A percentile compares a stretch with the other conserved stretches of the same genome.
These are phyloP conservation scores for Upupa epops DNA, from an alignment of 2,113 vertebrate genomes.

Conservation along the genomic window DNA sequence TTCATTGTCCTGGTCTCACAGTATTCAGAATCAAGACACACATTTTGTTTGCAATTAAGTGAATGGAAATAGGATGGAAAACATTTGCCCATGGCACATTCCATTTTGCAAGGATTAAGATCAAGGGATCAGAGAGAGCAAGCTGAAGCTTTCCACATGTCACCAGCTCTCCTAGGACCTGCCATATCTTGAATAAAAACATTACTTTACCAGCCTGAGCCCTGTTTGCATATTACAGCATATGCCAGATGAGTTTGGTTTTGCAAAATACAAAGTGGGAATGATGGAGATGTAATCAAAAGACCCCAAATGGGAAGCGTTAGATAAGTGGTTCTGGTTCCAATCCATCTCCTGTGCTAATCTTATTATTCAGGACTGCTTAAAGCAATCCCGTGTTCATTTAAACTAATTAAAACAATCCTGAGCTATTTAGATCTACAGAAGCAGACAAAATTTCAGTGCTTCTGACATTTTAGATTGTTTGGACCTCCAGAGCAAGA, in stretches of 20 bases:
- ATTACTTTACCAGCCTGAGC: background rate
- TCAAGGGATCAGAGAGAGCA: background rate
- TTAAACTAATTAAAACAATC: constrained; percentile 63
- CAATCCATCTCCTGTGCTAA: constrained; percentile 32
- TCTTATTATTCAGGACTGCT: constrained; percentile 53
- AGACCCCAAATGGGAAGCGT: background rate
- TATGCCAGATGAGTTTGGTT: background rate
- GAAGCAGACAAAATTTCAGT: constrained; percentile 22
- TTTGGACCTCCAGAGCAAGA: background rate
- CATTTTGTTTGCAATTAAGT: background rate
- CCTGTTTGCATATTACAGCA: background rate
- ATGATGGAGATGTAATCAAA: background rate
- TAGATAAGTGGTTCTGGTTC: constrained; percentile 41
- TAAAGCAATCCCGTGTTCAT: constrained; percentile 22
- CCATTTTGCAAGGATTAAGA: background rate
- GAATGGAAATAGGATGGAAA: background rate
- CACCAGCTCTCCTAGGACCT: constrained; percentile 1
- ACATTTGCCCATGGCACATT: background rate
- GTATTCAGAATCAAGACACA: background rate
- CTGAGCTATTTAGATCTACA: constrained; percentile 18
- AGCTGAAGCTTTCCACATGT: background rate
- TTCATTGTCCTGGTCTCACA: background rate
- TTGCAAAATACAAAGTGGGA: background rate
- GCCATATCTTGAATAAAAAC: background rate
- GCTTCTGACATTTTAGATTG: background rate